phyloP scores from a whole-genome alignment of 2,797 vertebrate species.

The Thalassophryne amazonica region DNA sequence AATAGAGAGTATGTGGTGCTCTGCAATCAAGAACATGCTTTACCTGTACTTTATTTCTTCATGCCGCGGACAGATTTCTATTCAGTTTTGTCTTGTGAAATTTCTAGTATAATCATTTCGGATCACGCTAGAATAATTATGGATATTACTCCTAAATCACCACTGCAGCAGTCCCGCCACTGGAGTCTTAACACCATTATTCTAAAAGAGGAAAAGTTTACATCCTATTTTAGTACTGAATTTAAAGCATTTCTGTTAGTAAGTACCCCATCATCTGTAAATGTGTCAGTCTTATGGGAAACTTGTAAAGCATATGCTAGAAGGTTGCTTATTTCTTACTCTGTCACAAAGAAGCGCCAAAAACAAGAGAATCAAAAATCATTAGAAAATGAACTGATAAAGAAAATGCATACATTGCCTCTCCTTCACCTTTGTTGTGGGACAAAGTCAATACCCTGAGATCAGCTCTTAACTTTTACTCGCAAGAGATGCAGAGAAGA shows the following conservation, averaged over 20 bases:
- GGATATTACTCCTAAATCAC: not conserved
- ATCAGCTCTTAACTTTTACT: not conserved
- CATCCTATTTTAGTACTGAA: not conserved
- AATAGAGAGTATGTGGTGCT: too few species aligned
- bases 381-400: conserved; percentile 1
- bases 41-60: too few species aligned
- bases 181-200: conserved; percentile 1
- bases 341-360: not conserved
- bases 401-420: conserved; percentile 1
- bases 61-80: not conserved
- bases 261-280: not conserved
- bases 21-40: too few species aligned
- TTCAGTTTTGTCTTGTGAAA: not conserved
- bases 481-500: conserved; percentile 3
- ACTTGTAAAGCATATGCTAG: not conserved
- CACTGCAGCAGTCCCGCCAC: not conserved
- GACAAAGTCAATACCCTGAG: not conserved
- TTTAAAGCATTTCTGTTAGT: not conserved
- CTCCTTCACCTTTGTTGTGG: not conserved
- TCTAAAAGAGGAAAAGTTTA: not conserved
- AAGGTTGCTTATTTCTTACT: conserved; percentile 10
- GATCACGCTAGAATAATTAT: not conserved
- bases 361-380: not conserved
- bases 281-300: conserved; percentile 3
- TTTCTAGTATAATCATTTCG: not conserved